Evolutionary conservation across 2,113 vertebrate genomes (phyloP), one percentile per base, ranked within the genome.

Genomic region (Petrocephalus zakoni): DNA sequence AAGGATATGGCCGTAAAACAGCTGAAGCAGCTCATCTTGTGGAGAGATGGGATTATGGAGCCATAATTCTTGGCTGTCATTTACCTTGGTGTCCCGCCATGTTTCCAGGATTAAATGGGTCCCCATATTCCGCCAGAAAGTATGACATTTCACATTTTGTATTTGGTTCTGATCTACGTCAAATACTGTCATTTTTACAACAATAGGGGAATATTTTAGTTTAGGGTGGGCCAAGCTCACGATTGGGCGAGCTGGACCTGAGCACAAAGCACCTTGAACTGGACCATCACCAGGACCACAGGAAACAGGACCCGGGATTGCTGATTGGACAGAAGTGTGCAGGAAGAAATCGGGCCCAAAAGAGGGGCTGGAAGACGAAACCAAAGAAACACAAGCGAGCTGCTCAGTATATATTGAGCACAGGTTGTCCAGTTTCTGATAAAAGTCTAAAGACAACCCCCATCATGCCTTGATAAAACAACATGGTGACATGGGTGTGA

Each of bases 21-120:
- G 72, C 86, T 88, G 34, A 22, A 88, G 52, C 51, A 88, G 72
- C 49, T 88, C 49, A 88, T 81, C 87, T 81, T 75, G 19, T 2
- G 4, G n/a, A 82, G 25, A 88, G 51, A 88, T 75, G n/a, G 34
- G 72, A 88, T 88, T 88, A 88, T 0, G 11, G 19, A 56, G 72
- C 72, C 51, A 53, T 88, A 88, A 88, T 81, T 82, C 87, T 1
- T 78, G 25, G 47, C 37, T 52, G 49, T 37, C 68, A 75, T 75
- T 75, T 75, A 0, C 25, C 1, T 6, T 37, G 29, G 37, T 75
- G 68, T 37, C 68, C 68, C 68, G 37, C 15, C 68, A 15, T 19
- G 3, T 75, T 37, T 8, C 68, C 13, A 37, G 68, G 68, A 34
- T 75, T 37, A 15, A 75, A 75, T 15, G 68, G 68, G 15, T 75